These are phyloP conservation scores for Byasa hedistus DNA, from an alignment of 2,888 invertebrate species.

Conservation along the genomic window DNA sequence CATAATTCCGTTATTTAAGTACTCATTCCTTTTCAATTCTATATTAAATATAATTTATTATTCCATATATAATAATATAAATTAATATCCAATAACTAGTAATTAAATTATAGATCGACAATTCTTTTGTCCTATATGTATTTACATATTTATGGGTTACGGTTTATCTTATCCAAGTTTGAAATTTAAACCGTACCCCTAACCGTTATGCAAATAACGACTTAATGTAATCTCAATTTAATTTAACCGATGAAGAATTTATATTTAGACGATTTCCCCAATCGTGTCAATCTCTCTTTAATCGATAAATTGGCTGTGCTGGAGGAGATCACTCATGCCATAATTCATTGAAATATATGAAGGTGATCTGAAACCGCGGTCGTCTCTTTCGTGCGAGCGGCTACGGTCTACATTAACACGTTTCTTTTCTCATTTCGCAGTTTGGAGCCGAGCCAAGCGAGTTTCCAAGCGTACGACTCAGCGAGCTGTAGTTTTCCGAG, in stretches of 20 bases:
- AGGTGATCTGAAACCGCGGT: slow-evolving; percentile 62
- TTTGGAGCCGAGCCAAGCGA: slow-evolving; percentile 80
- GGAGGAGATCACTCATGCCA: slow-evolving; percentile 71
- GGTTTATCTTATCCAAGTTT: no score
- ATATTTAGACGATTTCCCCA: slow-evolving; percentile 62
- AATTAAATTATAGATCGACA: no score
- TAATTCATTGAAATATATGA: slow-evolving; percentile 74
- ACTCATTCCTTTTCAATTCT: no score
- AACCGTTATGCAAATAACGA: no score
- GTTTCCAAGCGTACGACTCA: slow-evolving; percentile 75
- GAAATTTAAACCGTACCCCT: no score
- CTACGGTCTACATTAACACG: slow-evolving; percentile 67
- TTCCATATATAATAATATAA: no score
- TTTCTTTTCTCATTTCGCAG: slow-evolving; percentile 80
- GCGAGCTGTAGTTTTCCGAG: slow-evolving; percentile 78
- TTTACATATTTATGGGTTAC: no score
- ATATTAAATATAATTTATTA: no score
- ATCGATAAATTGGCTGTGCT: slow-evolving; percentile 68
- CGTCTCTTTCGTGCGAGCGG: slow-evolving; percentile 73
- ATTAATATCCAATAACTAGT: no score
- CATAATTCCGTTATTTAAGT: no score
- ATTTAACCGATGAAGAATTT: slow-evolving; percentile 26
- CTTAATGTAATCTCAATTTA: no score
- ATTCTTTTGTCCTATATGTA: no score
- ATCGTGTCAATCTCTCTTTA: slow-evolving; percentile 69